These are phyloP conservation scores for Strigamia crassipes DNA, from an alignment of 2,888 invertebrate species.

Conservation along the genomic window DNA sequence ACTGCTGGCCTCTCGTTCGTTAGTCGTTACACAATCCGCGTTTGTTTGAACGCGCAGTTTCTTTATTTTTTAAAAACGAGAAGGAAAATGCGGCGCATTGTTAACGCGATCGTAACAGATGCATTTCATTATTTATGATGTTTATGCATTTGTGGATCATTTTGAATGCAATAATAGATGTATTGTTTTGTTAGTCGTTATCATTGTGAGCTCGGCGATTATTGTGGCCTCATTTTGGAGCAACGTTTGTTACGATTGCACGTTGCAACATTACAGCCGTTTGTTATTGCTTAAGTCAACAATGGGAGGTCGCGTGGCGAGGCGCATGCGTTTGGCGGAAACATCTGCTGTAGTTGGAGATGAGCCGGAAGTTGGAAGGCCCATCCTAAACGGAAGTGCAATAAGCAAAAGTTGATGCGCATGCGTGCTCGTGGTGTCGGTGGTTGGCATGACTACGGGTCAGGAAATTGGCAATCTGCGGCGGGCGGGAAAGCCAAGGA, in stretches of 20 bases:
- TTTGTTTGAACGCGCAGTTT: neutral
- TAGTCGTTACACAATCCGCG: neutral
- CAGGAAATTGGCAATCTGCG: constrained; percentile 30
- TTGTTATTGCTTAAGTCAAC: constrained; percentile 5
- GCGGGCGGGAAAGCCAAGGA: neutral
- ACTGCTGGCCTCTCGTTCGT: no score
- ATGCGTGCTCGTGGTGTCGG: constrained; percentile 30
- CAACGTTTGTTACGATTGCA: neutral
- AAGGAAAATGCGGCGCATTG: no score
- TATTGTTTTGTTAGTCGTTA: neutral
- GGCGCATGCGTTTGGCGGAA: constrained; percentile 13
- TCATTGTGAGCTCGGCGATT: neutral
- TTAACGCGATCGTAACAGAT: neutral
- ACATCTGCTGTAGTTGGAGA: constrained; percentile 30
- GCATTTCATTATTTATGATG: neutral
- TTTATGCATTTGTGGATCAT: neutral
- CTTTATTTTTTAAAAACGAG: no score
- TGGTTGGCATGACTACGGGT: constrained; percentile 8
- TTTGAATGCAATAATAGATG: neutral
- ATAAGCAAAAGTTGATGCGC: constrained; percentile 11
- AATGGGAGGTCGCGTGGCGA: constrained; percentile 18
- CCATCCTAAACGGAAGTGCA: constrained; percentile 22
- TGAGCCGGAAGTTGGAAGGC: constrained; percentile 7
- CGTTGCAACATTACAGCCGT: neutral
- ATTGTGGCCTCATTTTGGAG: neutral